Evolutionary conservation across 2,797 vertebrate genomes (phyloP).

Genomic region (Aphelocoma californica): DNA sequence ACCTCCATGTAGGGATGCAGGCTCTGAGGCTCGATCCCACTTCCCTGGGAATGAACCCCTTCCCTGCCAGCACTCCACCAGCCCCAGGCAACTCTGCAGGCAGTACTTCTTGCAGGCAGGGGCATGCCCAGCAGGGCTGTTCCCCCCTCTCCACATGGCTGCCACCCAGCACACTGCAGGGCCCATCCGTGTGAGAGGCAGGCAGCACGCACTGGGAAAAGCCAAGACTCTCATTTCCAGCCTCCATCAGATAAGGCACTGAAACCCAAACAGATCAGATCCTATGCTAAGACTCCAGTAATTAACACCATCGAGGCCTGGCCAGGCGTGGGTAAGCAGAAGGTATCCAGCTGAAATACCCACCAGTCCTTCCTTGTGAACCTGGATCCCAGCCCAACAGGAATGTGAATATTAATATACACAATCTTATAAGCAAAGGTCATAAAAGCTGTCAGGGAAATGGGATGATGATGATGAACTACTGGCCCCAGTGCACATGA

Average conservation of each 20-base stretch:
- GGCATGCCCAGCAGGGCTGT: accelerated
- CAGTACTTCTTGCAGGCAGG: not conserved
- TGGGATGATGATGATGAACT: constrained; percentile 30
- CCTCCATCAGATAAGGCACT: constrained; percentile 40
- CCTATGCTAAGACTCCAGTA: constrained; percentile 22
- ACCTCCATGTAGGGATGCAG: not conserved
- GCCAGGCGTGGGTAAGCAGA: not conserved
- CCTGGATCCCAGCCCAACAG: not conserved
- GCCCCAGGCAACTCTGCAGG: not conserved
- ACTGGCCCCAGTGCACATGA: not conserved
- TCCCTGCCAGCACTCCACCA: not conserved
- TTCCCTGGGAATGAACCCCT: not conserved
- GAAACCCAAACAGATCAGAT: constrained; percentile 51
- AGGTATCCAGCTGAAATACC: constrained; percentile 36
- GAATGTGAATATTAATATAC: constrained; percentile 27
- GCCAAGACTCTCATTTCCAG: not conserved
- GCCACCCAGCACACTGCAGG: not conserved
- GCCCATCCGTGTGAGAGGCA: not conserved
- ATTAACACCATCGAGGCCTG: not conserved
- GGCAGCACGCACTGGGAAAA: not conserved
- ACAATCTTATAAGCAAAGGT: constrained; percentile 21
- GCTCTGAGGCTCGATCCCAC: not conserved
- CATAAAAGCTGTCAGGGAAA: constrained; percentile 24
- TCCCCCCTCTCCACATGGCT: not conserved
- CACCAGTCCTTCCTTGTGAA: not conserved